Base-by-base conservation (phyloP, 2,888 invertebrate species). In the Leistus spinibarbis region DNA sequence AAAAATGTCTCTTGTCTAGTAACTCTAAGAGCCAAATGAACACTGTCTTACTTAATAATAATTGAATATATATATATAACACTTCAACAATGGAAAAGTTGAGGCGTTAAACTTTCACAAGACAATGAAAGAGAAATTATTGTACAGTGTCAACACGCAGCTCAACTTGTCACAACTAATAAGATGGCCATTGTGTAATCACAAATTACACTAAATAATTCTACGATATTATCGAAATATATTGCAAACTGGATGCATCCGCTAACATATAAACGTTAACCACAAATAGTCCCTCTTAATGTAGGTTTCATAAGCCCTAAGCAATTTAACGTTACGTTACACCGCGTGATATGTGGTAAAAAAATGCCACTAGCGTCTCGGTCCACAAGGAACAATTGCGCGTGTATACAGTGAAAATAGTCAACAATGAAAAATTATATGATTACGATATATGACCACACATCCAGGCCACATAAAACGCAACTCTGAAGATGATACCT, bases 381-480 rank as follows among this genome's bases (percentile, higher is more conserved):
- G 73, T 73, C 73, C 67, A 73, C 57, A 73, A 67, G 73, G 67
- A 40, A 73, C 73, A 73, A 73, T 40, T 73, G 73, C 73, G 64
- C n/a, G 53, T 53, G 53, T n/a, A 19, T 56, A 19, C 13, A 56
- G 56, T 9, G 56, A 56, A 19, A 56, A 56, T 19, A 13, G n/a
- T 9, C 16, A 19, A 40, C 40, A 40, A 40, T 40, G 40, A 2
- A 40, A n/a, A n/a, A n/a, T n/a, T n/a, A n/a, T 13, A 19, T 56
- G 56, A 19, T 56, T 19, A 40, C 40, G 13, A 40, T 40, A 40
- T 40, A 10, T 10, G 10, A 40, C 1, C 3, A 10, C 10, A 62
- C 66, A 73, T 60, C 23, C 73, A 67, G 73, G 73, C 57, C 73
- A 73, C 67, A 73, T 73, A 73, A 67, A 73, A 73, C 27, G 63